Conservation (phyloP, 2,797 vertebrate species). For the Hirundo rustica region DNA sequence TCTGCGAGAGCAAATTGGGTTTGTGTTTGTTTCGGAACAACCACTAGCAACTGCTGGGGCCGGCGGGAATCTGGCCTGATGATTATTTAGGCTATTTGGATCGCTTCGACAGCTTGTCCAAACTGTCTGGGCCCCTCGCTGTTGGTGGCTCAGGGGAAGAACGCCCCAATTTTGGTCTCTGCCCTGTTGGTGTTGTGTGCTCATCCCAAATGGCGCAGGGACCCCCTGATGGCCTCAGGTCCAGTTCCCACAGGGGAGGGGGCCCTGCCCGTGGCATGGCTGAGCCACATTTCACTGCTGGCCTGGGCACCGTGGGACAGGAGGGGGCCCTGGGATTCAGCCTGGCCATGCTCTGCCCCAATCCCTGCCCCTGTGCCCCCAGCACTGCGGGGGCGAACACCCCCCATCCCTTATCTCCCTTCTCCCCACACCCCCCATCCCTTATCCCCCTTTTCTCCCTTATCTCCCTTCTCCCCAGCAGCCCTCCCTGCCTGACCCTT, state of each 20-base stretch:
- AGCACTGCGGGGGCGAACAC: not conserved
- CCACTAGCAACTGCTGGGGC: conserved; percentile 22
- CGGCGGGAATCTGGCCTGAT: not conserved
- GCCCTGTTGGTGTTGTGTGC: rapidly evolving
- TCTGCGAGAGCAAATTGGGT: not conserved
- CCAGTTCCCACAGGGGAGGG: not conserved
- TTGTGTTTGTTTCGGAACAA: conserved; percentile 14
- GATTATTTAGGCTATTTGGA: not conserved
- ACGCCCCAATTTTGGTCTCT: not conserved
- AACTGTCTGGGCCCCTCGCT: not conserved
- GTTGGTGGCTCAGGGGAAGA: not conserved
- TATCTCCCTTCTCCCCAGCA: not conserved
- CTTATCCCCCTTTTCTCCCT: not conserved
- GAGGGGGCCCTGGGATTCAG: rapidly evolving
- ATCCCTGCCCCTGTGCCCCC: rapidly evolving
- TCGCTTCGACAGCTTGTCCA: not conserved
- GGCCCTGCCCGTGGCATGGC: not conserved
- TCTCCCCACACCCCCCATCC: not conserved
- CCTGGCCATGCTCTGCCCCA: not conserved
- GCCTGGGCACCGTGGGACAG: rapidly evolving
- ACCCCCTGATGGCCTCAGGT: rapidly evolving
- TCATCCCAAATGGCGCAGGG: not conserved
- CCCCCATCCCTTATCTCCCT: not conserved
- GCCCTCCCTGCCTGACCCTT: rapidly evolving
- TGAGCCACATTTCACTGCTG: rapidly evolving